Evolutionary conservation across 2,888 invertebrate species (phyloP).

Genomic region (Gryllus longicercus): DNA sequence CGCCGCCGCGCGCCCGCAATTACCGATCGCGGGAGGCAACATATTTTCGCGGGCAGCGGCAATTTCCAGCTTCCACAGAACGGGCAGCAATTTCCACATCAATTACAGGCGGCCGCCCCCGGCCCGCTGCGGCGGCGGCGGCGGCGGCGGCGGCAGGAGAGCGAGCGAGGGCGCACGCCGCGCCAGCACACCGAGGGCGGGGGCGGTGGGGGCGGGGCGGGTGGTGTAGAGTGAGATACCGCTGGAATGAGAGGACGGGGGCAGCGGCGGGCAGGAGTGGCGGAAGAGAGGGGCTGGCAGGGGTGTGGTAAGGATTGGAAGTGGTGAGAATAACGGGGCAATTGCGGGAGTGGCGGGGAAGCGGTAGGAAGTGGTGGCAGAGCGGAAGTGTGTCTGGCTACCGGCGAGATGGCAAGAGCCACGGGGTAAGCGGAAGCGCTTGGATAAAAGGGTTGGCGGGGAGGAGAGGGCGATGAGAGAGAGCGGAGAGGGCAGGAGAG

Average conservation of each 20-base stretch:
- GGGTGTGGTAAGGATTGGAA: background rate
- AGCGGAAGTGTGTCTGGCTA: too few species aligned
- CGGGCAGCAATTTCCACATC: slow-evolving; percentile 10
- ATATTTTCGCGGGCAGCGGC: background rate
- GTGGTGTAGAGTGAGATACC: too few species aligned
- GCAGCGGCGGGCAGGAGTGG: background rate
- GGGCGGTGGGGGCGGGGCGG: too few species aligned
- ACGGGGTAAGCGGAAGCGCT: too few species aligned
- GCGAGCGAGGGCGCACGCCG: background rate
- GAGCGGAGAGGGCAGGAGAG: too few species aligned
- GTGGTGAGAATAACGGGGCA: too few species aligned
- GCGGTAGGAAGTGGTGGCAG: too few species aligned
- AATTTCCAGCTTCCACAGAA: background rate
- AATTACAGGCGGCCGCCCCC: background rate
- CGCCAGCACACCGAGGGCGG: background rate
- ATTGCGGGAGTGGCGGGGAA: too few species aligned
- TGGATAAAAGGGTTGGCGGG: too few species aligned
- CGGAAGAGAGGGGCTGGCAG: background rate
- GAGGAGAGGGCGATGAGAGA: too few species aligned
- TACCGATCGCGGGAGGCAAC: background rate
- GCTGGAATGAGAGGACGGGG: background rate
- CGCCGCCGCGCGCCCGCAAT: background rate
- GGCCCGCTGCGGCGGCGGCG: background rate
- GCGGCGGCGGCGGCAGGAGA: background rate
- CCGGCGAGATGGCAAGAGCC: too few species aligned